A percentile compares a stretch with the other conserved stretches of the same genome.
These are phyloP conservation scores for Steinernema hermaphroditum DNA, from an alignment of 2,888 invertebrate species.

Conservation along the genomic window DNA sequence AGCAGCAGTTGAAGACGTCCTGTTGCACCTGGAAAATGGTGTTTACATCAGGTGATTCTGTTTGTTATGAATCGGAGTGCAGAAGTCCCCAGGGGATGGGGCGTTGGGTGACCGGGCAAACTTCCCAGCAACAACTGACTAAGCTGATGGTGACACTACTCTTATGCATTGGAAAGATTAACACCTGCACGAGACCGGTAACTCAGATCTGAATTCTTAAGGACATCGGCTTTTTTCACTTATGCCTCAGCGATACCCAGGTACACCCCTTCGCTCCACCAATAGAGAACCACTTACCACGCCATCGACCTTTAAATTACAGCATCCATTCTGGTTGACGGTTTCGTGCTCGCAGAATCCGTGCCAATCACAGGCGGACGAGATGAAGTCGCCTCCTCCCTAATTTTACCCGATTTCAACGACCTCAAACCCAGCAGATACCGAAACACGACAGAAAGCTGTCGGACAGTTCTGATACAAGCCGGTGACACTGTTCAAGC, in stretches of 20 bases:
- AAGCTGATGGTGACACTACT: too few relatives aligned
- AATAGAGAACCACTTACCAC: neutral
- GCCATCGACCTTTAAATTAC: conserved; percentile 14
- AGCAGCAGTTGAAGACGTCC: conserved; percentile 26
- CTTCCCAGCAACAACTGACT: too few relatives aligned
- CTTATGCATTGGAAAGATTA: too few relatives aligned
- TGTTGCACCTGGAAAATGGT: conserved; percentile 20
- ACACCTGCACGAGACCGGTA: too few relatives aligned
- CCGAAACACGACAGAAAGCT: conserved; percentile 1
- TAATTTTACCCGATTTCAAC: neutral
- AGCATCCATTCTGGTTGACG: conserved; percentile 28
- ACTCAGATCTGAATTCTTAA: too few relatives aligned
- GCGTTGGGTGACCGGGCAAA: too few relatives aligned
- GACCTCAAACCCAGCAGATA: conserved; percentile 3
- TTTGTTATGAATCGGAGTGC: too few relatives aligned
- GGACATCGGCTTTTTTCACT: too few relatives aligned
- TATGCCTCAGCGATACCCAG: too few relatives aligned
- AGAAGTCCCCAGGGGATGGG: too few relatives aligned
- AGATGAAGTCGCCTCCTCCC: neutral
- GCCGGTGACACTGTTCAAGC: neutral
- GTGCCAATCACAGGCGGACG: conserved; percentile 22
- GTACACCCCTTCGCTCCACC: too few relatives aligned
- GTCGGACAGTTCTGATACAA: conserved; percentile 8
- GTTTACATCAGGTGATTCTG: too few relatives aligned
- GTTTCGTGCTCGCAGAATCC: conserved; percentile 31